Evolutionary conservation across 2,888 invertebrate species (phyloP).

Genomic region (Ornithoptera priamus): DNA sequence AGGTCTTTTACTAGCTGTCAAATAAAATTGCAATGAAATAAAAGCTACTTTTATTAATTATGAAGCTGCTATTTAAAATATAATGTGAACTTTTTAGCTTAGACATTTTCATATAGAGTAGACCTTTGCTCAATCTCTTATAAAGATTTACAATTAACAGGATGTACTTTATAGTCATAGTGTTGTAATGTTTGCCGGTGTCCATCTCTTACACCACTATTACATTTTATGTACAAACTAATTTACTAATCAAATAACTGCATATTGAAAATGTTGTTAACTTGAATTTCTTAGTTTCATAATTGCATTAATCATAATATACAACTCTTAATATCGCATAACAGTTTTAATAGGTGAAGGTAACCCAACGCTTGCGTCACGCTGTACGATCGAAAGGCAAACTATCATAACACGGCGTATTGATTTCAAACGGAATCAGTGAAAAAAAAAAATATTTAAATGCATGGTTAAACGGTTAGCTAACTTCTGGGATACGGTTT

Average conservation of each 20-base stretch:
- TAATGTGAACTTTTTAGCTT: too few species aligned
- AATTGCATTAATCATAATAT: conserved; percentile 12
- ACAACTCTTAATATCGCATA: conserved; percentile 22
- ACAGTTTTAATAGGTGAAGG: conserved; percentile 26
- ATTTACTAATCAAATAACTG: not conserved
- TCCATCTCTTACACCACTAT: not conserved
- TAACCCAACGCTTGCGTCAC: conserved; percentile 21
- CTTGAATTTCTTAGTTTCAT: not conserved
- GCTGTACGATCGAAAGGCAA: conserved; percentile 12
- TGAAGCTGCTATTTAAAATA: too few species aligned
- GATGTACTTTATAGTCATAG: too few species aligned
- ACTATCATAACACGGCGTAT: conserved; percentile 27
- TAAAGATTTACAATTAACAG: too few species aligned
- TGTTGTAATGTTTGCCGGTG: not conserved
- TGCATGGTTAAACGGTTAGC: conserved; percentile 30
- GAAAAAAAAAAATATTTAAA: conserved; percentile 16
- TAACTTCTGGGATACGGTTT: conserved; percentile 33
- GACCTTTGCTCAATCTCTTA: too few species aligned
- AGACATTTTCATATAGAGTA: too few species aligned
- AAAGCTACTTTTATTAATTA: too few species aligned
- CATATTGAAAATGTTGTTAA: not conserved
- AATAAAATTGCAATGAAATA: too few species aligned
- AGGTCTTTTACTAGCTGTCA: too few species aligned
- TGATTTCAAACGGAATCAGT: conserved; percentile 32
- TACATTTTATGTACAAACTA: too few species aligned